Conservation (phyloP, 2,888 invertebrate genomes). For the Agrenia bidenticulata region DNA sequence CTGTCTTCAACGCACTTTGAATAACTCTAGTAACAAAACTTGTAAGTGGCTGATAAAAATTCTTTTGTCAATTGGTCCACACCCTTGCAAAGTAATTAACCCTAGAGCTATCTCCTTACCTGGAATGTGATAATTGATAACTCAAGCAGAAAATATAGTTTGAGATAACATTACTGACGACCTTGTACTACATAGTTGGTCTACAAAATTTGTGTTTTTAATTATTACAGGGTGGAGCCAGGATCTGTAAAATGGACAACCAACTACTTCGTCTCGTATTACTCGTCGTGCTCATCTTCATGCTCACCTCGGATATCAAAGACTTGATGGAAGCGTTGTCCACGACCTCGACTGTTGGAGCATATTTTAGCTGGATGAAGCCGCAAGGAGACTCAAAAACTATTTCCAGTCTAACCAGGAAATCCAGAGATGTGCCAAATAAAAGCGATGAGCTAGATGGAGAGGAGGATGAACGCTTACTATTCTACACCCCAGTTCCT, state of each 20-base stretch:
- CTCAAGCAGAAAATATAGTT: too few relatives aligned
- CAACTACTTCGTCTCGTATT: constrained; percentile 39
- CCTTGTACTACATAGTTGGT: too few relatives aligned
- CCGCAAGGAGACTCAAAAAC: neutral
- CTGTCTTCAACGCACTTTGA: too few relatives aligned
- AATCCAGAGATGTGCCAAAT: constrained; percentile 9
- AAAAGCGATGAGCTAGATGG: constrained; percentile 3
- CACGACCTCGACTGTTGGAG: constrained; percentile 26
- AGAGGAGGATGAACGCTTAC: neutral
- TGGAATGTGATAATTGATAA: too few relatives aligned
- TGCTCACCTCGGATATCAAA: constrained; percentile 45
- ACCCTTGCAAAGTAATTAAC: too few relatives aligned
- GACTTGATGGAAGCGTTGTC: constrained; percentile 41
- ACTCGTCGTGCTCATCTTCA: constrained; percentile 41
- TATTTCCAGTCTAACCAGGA: constrained; percentile 15
- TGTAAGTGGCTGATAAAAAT: too few relatives aligned
- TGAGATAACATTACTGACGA: too few relatives aligned
- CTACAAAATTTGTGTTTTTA: too few relatives aligned
- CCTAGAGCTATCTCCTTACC: too few relatives aligned
- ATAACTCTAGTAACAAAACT: too few relatives aligned
- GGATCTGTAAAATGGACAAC: constrained; percentile 39
- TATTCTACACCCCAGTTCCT: neutral
- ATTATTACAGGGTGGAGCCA: too few relatives aligned
- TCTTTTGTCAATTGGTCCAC: too few relatives aligned
- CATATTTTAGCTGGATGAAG: constrained; percentile 19